Evolutionary conservation across 1,140 invertebrate species (phyloP).

Genomic region (Aphidius gifuensis): DNA sequence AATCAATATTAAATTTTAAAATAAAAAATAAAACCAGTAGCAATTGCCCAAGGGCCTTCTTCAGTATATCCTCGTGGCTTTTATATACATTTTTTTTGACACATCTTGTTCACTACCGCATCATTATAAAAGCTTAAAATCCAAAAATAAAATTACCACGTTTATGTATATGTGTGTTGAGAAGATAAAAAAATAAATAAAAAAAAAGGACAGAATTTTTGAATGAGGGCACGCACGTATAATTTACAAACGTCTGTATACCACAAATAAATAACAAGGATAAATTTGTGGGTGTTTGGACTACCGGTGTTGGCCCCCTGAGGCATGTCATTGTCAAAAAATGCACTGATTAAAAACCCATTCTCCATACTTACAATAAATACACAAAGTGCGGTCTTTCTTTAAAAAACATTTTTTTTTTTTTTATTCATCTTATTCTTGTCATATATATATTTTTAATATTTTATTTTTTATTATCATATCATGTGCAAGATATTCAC

Average conservation of each 20-base stretch:
- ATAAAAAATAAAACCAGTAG: neutral
- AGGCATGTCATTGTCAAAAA: conserved; percentile 48
- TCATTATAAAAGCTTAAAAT: conserved; percentile 2
- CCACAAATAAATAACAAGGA: no score
- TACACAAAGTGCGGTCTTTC: no score
- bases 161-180: no score
- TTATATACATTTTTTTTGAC: neutral
- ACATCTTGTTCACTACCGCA: neutral
- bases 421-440: no score
- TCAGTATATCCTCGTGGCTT: neutral
- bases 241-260: neutral
- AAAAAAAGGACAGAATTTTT: no score
- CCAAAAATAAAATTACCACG: neutral
- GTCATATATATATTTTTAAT: no score
- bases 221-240: conserved; percentile 32
- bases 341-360: conserved; percentile 54
- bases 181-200: no score
- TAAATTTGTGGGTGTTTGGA: conserved; percentile 30
- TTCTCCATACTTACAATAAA: no score
- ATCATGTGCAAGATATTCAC: no score
- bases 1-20: neutral
- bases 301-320: conserved; percentile 27
- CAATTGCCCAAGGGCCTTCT: conserved; percentile 14
- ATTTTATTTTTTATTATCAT: no score
- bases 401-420: no score